Evolutionary conservation across 2,113 vertebrate species (phyloP), one percentile per base, ranked within the genome.

Genomic region (Xiphorhynchus elegans): DNA sequence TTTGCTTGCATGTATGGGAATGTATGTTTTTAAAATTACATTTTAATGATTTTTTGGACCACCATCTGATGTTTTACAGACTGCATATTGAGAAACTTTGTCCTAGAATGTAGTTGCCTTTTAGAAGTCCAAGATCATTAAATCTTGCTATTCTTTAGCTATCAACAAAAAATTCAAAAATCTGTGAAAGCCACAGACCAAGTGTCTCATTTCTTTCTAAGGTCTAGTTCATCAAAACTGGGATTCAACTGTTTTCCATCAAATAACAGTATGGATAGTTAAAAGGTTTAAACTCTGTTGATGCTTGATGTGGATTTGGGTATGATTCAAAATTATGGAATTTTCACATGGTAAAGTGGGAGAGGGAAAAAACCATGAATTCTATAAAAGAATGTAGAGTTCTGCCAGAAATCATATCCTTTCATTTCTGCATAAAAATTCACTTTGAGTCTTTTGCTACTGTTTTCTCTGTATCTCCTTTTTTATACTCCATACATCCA

Each of bases 71-170:
- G 39, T 79, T 86, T 90, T 69, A 42, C 70, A 73, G 85, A 88
- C 46, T 0, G 0, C 67, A 58, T 63, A 66, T 80, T 94, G 63
- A 75, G 75, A 85, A 96, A 93, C 59, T 83, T 93, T 94, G 75
- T 94, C 79, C 50, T 82, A 90, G 63, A 85, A 90, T 80, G 42
- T 85, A 80, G 42, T 90, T 88, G 46, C 28, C 59, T 86, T 94
- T 90, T 80, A 67, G 64, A 86, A 90, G 55, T 94, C 73, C 68
- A 86, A 70, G 35, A 90, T 84, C 76, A 35, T 90, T 90, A 89
- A 95, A 93, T 95, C 73, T 76, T 92, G 9, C 29, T 64, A 81
- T 95, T 96, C 80, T 73, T 89, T 52, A 81, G 47, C 86, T 93
- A 87, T 92, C 83, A 90, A 23, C 73, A 95, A 67, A n/a, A n/a